Evolutionary conservation across 2,797 vertebrate genomes (phyloP), one percentile per base, ranked within the genome.

Genomic region (Channa striata): DNA sequence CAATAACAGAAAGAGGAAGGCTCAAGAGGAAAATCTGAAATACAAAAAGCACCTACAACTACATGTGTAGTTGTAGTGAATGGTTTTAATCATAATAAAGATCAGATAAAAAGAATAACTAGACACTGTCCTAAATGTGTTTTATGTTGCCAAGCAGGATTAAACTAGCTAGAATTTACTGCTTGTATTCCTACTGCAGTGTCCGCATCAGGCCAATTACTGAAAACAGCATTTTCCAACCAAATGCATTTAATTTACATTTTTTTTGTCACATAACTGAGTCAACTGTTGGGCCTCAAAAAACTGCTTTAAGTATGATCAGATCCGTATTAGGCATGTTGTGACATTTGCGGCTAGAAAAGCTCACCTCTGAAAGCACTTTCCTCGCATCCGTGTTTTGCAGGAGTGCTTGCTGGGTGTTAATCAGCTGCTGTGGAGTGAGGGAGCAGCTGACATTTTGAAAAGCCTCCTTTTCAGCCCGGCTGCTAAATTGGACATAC

Each of bases 371-470:
- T 4, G 80, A 74, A 14, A 92, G 40, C n/a, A 93, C 73, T 73
- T 92, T 94, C 52, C 75, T 83, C 10, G 5, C 8, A 23, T 94
- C 84, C 78, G 93, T 58, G 81, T 92, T 93, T 62, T 56, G 85
- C 37, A 87, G 81, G 44, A 95, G 70, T 14, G 80, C 75, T 51
- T 51, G 83, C 73, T 87, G 88, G 62, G 90, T 69, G 77, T 86
- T 84, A 36, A 59, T 87, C 86, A 95, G 89, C 82, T 94, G 88
- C 85, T 73, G 87, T 23, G 75, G 72, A 43, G 81, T 81, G 66
- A 92, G 80, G n/a, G 91, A 92, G 85, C 94, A 95, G 76, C 89
- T 94, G 87, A 93, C 74, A 66, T 93, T 94, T 74, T 91, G 89
- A 78, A 95, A 94, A 62, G 87, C 78, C 56, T 87, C 72, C 74